Conservation (phyloP, 2,888 invertebrate species). For the Meiosimyza platycephala region DNA sequence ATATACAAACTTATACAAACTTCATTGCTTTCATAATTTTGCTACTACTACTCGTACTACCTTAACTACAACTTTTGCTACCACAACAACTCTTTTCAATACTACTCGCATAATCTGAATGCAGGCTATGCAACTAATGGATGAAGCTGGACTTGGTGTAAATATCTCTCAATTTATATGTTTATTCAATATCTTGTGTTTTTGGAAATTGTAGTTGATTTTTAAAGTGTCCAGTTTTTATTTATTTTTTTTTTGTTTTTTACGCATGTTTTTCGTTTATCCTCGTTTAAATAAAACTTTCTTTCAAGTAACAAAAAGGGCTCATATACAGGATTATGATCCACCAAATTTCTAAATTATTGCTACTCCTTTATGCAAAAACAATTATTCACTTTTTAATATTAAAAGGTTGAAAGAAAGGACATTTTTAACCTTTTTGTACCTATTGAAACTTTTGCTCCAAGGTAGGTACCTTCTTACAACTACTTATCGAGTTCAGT, state of each 20-base stretch:
- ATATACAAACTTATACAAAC: conserved; percentile 5
- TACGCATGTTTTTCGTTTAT: conserved; percentile 8
- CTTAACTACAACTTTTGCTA: conserved; percentile 11
- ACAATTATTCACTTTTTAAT: no score
- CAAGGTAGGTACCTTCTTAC: no score
- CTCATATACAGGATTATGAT: no score
- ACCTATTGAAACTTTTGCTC: no score
- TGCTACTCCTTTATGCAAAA: no score
- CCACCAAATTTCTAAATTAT: no score
- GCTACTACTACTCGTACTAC: conserved; percentile 29
- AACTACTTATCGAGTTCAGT: no score
- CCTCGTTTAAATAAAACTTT: not conserved
- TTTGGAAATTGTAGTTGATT: not conserved
- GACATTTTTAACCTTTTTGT: no score
- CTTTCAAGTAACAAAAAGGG: not conserved
- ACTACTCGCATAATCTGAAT: conserved; percentile 47
- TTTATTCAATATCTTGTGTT: conserved; percentile 7
- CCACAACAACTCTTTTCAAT: conserved; percentile 34
- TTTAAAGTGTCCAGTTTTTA: not conserved
- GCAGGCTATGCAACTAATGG: conserved; percentile 94
- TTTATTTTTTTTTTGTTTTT: conserved; percentile 33
- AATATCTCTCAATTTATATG: conserved; percentile 71
- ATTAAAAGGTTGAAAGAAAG: no score
- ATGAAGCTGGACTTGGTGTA: conserved; percentile 89
- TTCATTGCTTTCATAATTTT: conserved; percentile 13